Percentiles rank a stretch among this genome's conserved stretches.
phyloP scores from a whole-genome alignment of 2,888 invertebrate species.

The Torymus tubicola region DNA sequence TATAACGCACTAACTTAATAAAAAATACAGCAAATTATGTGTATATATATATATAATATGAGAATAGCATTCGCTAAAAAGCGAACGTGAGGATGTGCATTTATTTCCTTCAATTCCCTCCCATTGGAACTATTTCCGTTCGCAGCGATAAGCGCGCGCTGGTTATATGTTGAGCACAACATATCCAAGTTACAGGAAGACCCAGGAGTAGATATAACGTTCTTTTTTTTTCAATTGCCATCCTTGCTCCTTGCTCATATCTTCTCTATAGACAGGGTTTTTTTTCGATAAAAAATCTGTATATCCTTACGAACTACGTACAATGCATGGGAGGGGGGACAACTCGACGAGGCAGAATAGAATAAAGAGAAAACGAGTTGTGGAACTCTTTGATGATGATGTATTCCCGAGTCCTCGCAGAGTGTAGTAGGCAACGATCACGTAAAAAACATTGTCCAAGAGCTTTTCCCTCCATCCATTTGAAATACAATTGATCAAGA shows the following conservation, averaged over 20 bases:
- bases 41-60: too few relatives aligned
- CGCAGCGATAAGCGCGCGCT: neutral
- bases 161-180: slow-evolving; percentile 6
- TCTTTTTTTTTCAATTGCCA: slow-evolving; percentile 9
- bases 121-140: neutral
- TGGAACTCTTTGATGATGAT: neutral
- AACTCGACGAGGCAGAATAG: slow-evolving; percentile 37
- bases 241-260: slow-evolving; percentile 7
- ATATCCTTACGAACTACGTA: slow-evolving; percentile 34
- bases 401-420: neutral
- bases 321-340: slow-evolving; percentile 7
- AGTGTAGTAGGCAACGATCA: slow-evolving; percentile 13
- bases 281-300: slow-evolving; percentile 42
- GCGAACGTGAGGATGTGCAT: too few relatives aligned
- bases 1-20: too few relatives aligned
- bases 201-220: slow-evolving; percentile 48
- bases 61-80: too few relatives aligned
- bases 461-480: neutral
- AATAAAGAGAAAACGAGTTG: slow-evolving; percentile 6
- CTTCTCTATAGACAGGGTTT: slow-evolving; percentile 2
- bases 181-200: slow-evolving; percentile 49
- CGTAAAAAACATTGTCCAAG: slow-evolving; percentile 17
- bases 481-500: neutral
- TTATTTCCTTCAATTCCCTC: too few relatives aligned
- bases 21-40: too few relatives aligned